Conservation (phyloP, 2,888 invertebrate species). For the Ditula angustiorana region DNA sequence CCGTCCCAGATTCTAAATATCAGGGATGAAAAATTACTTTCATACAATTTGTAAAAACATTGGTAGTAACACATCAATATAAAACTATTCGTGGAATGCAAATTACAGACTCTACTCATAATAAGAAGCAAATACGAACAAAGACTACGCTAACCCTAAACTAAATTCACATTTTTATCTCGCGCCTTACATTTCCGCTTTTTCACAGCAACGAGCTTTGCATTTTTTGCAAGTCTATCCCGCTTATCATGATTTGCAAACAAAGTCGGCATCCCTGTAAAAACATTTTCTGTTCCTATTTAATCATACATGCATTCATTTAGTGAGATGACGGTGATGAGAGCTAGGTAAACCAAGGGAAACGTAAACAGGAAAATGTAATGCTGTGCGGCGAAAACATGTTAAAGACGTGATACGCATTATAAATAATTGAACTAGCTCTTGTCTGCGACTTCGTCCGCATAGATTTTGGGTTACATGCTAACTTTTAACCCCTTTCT, state of each 20-base stretch:
- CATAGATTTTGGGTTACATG: too few species aligned
- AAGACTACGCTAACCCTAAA: background rate
- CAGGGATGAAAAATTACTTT: too few species aligned
- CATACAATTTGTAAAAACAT: too few species aligned
- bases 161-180: constrained; percentile 12
- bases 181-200: constrained; percentile 5
- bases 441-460: too few species aligned
- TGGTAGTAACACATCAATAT: too few species aligned
- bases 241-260: constrained; percentile 16
- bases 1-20: too few species aligned
- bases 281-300: constrained; percentile 14
- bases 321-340: background rate
- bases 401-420: too few species aligned
- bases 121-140: background rate
- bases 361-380: background rate
- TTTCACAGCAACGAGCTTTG: constrained; percentile 15
- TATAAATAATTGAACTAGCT: too few species aligned
- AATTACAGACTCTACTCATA: background rate
- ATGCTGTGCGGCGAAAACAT: too few species aligned
- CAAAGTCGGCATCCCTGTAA: constrained; percentile 11
- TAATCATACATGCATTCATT: constrained; percentile 9
- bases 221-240: constrained; percentile 28
- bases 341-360: background rate
- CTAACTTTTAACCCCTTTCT: too few species aligned
- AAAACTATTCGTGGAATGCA: too few species aligned